A percentile compares a stretch with the other conserved stretches of the same genome.
Evolutionary conservation across 2,113 vertebrate genomes (phyloP).

Genomic region (Gadus macrocephalus): DNA sequence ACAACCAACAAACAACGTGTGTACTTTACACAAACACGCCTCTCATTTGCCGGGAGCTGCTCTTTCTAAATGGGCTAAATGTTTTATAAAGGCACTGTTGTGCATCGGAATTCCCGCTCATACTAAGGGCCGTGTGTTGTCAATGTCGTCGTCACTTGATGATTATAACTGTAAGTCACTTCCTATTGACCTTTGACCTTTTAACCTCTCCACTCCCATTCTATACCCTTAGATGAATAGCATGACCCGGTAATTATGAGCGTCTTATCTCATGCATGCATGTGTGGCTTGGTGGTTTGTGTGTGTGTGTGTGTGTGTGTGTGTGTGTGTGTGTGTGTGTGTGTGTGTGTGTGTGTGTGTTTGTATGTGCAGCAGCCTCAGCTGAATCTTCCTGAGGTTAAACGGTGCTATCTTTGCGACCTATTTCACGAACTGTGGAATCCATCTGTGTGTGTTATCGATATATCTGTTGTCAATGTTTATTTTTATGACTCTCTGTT

Average conservation of each 20-base stretch:
- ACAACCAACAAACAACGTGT: too few species aligned
- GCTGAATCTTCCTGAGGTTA: constrained; percentile 16
- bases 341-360: constrained; percentile 11
- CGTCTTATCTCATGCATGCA: background rate
- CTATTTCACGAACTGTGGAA: constrained; percentile 63
- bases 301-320: constrained; percentile 12
- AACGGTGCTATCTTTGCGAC: constrained; percentile 62
- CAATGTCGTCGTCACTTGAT: too few species aligned
- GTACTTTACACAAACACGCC: too few species aligned
- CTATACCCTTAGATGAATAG: too few species aligned
- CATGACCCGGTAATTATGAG: too few species aligned
- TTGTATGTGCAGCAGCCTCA: constrained; percentile 16
- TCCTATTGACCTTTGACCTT: background rate
- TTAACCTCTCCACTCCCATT: too few species aligned
- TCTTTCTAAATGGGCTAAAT: too few species aligned
- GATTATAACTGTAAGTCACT: background rate
- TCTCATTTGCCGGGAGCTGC: too few species aligned
- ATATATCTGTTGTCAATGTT: constrained; percentile 29
- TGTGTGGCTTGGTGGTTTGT: constrained; percentile 3
- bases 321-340: constrained; percentile 12
- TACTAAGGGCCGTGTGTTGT: too few species aligned
- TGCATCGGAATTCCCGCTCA: too few species aligned
- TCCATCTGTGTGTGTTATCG: constrained; percentile 31
- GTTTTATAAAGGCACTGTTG: too few species aligned
- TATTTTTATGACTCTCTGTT: constrained; percentile 5